Conservation (phyloP, 1,140 invertebrate species). For the Vollenhovia emeryi region DNA sequence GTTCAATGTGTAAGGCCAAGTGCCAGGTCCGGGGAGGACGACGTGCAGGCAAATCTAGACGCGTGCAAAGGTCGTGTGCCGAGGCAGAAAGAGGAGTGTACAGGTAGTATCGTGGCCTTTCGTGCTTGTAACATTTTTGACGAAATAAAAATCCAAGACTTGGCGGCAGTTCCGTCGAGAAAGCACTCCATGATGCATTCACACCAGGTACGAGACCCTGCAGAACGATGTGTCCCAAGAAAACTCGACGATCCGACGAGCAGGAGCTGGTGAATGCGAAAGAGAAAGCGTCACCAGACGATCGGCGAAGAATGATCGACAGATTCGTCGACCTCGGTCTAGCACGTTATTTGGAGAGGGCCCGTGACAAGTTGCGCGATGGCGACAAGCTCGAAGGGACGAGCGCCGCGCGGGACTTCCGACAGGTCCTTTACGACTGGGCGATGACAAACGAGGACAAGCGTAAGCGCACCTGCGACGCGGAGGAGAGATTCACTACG, state of each 20-base stretch:
- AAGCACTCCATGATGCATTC: background rate
- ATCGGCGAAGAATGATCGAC: slow-evolving; percentile 61
- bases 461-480: slow-evolving; percentile 43
- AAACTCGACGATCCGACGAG: slow-evolving; percentile 50
- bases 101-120: slow-evolving; percentile 67
- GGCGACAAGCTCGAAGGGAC: background rate
- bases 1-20: slow-evolving; percentile 84
- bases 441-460: slow-evolving; percentile 57
- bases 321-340: slow-evolving; percentile 67
- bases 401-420: slow-evolving; percentile 55
- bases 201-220: slow-evolving; percentile 78
- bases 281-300: background rate
- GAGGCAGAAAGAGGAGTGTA: slow-evolving; percentile 73
- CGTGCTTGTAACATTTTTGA: background rate
- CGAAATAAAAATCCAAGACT: background rate
- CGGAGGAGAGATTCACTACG: slow-evolving; percentile 61
- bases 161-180: background rate
- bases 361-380: background rate
- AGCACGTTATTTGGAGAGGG: slow-evolving; percentile 67
- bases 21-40: slow-evolving; percentile 80
- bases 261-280: background rate
- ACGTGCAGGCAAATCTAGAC: slow-evolving; percentile 81
- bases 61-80: slow-evolving; percentile 81
- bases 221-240: slow-evolving; percentile 77
- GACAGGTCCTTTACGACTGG: slow-evolving; percentile 69